Conservation (phyloP, 2,797 vertebrate genomes). For the Emydoidea blandingii region DNA sequence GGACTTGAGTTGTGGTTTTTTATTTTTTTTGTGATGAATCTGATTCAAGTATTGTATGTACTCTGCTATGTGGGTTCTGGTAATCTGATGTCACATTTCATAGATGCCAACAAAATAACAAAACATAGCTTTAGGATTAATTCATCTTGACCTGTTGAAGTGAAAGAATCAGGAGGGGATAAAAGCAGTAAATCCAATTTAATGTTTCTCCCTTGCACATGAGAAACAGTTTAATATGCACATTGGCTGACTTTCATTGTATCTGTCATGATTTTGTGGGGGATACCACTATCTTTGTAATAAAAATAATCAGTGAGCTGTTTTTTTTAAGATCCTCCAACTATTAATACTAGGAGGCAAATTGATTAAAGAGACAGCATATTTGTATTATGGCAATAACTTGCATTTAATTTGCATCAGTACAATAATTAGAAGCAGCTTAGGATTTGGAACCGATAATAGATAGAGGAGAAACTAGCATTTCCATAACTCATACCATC, state of each 20-base stretch:
- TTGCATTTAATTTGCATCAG: not conserved
- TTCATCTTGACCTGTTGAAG: conserved; percentile 2
- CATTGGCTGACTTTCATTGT: not conserved
- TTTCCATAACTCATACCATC: not conserved
- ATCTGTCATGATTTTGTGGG: conserved; percentile 14
- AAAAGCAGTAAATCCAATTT: not conserved
- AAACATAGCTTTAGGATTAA: not conserved
- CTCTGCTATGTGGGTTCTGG: conserved; percentile 24
- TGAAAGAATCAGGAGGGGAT: not conserved
- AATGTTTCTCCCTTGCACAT: not conserved
- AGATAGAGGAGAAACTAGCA: not conserved
- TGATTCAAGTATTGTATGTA: conserved; percentile 21
- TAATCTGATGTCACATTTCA: conserved; percentile 26
- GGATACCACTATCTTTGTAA: conserved; percentile 1
- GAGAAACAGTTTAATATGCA: not conserved
- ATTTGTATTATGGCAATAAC: not conserved
- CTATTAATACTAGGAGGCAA: not conserved
- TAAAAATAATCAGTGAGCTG: not conserved
- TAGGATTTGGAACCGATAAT: not conserved
- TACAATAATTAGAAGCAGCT: not conserved
- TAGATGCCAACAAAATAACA: conserved; percentile 12
- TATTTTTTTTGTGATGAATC: conserved; percentile 3
- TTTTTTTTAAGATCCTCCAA: not conserved
- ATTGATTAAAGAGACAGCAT: not conserved
- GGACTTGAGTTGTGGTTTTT: not conserved